Evolutionary conservation across 2,113 vertebrate species (phyloP), one percentile per base, ranked within the genome.

Genomic region (Toxotes chatareus): DNA sequence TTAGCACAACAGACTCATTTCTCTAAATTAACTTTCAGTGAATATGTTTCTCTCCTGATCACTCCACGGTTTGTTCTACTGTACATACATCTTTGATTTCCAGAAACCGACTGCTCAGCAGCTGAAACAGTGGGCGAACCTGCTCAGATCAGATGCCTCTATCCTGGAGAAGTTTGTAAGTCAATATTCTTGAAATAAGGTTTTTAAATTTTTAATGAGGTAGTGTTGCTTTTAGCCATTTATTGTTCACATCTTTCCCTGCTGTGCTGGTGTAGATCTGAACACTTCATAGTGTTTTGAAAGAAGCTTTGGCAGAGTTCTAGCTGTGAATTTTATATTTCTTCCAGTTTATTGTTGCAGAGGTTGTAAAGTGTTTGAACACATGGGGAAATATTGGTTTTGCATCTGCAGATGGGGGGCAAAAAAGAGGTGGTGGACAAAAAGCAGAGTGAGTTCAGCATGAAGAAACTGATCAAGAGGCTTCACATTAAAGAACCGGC

Each of bases 401-500:
- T 81, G 4, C 71, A 88, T 67, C 9, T 91, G 44, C 51, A 82
- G 69, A 0, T 82, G 1, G 61, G 64, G 0, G 7, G 4, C 2
- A 32, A 40, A 4, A 89, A 49, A 46, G 7, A 0, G 9, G 77
- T 56, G 21, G 93, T 92, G 74, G 92, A 96, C 82, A 95, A 95
- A 73, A 90, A 94, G 23, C 93, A 94, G 73, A 90, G 71, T 7
- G 89, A 83, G 21, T 97, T 97, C 86, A 97, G 92, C 13, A 76
- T 98, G 55, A 98, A 98, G 95, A 96, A 96, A 76, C 55, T 98
- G 93, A 95, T 98, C 44, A 90, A 90, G 78, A 89, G 53, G 56
- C 91, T 98, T 59, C 97, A 97, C 81, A 96, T 98, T 68, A 95
- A 92, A 31, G 93, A 97, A 59, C 96, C 97, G 13, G 95, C 95